Evolutionary conservation across 2,797 vertebrate species (phyloP), one percentile per base, ranked within the genome.

Genomic region (Helostoma temminkii): DNA sequence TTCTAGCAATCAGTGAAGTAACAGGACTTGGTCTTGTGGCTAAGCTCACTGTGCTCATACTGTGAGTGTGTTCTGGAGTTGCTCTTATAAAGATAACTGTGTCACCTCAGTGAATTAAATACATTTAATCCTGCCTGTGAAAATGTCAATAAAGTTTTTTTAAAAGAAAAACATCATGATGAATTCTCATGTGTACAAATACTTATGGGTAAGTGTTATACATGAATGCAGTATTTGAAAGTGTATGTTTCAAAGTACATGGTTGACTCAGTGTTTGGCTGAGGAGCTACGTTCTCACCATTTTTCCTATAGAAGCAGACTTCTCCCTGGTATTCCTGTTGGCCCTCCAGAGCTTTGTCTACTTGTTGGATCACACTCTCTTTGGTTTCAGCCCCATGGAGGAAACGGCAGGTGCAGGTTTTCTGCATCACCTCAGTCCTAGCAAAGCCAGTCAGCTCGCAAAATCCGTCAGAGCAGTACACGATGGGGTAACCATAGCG

Each of bases 381-480:
- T 0, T 88, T 96, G 70, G 96, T 98, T 82, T 98, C 96, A 0
- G 91, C 91, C 28, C 97, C 97, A 0, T 95, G 95, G 45, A 99
- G 96, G 84, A 99, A 98, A 56, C 90, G 92, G 85, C 97, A 98
- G 60, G 93, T 95, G 50, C 96, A 97, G 2, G 95, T 96, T 88
- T 97, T 97, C 94, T 97, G 97, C 97, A 99, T 99, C 88, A 98
- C 96, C 84, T 99, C 96, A 0, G 94, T 97, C 66, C 96, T 95
- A 30, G 90, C 86, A 4, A 96, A 98, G 72, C 97, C 95, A 0
- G 96, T 98, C 86, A 98, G 95, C 76, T 98, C 96, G 0, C 97
- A 98, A 83, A 99, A 98, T 28, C 97, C 97, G 2, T 99, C 97
- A 0, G 97, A 99, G 89, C 97, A 99, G 93, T 98, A 99, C 32